Base-by-base conservation (phyloP, 2,113 vertebrate genomes). In the Heterotilapia buettikoferi region DNA sequence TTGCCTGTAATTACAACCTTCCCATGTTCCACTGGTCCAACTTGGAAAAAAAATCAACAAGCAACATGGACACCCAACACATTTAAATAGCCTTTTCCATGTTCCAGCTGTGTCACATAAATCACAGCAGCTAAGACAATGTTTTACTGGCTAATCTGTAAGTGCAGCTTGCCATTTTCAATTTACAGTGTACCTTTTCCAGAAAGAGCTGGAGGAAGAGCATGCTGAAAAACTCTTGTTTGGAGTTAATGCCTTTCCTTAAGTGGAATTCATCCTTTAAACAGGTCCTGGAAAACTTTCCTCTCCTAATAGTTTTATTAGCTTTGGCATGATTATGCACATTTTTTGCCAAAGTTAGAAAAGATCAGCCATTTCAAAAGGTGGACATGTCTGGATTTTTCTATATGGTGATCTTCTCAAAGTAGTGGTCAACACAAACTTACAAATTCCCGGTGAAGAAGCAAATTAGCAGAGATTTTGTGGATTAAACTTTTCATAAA, bases 1-100 rank as follows among this genome's bases (percentile, higher is more conserved):
- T 84, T 13, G 53, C 7, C 90, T 87, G 73, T 94, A 95, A 93
- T 93, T 93, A 92, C 90, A 92, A 57, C 88, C 76, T 85, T 89
- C 45, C 79, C 84, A 47, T 73, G 83, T 82, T 89, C 36, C 88
- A 86, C 68, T 80, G 82, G 82, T 80, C 80, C 19, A 0, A 21
- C 81, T 86, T 86, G 73, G 85, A 86, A 88, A 93, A 92, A 92
- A 89, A 88, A 12, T 45, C 83, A 76, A 43, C 80, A 84, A 80
- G n/a, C 86, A 90, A 21, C 84, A 81, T 11, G 80, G 88, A 88
- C 80, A 84, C 53, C 66, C 82, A 68, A 80, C 29, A 78, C 9
- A 85, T 88, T 86, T 56, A 88, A 92, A 90, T 24, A 76, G 83
- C 88, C 81, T 81, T 87, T 86, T 84, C 73, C 63, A 83, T 85